Conservation (phyloP, 2,797 vertebrate species). For the Fistularia tabacaria region DNA sequence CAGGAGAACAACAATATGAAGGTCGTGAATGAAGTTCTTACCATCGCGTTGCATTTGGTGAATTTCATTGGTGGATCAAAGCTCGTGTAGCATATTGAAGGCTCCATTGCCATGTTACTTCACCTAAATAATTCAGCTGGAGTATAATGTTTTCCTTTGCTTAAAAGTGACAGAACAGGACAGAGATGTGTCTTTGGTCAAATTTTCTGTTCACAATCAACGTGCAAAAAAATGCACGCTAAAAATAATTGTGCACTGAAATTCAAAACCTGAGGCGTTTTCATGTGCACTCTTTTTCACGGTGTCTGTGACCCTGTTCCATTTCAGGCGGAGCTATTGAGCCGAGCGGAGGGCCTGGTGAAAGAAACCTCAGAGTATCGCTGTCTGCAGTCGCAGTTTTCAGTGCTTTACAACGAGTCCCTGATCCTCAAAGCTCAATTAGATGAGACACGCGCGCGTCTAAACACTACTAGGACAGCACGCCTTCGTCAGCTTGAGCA, state of each 20-base stretch:
- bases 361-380: conserved; percentile 92
- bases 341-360: conserved; percentile 87
- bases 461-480: conserved; percentile 88
- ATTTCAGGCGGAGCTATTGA: conserved; percentile 82
- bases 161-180: no score
- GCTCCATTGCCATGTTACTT: no score
- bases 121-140: no score
- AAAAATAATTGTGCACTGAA: no score
- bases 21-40: conserved; percentile 49
- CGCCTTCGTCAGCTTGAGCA: conserved; percentile 95
- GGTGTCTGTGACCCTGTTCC: not conserved
- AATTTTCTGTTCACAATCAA: no score
- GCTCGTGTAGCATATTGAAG: no score
- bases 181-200: no score
- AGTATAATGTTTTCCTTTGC: no score
- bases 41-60: no score
- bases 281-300: not conserved
- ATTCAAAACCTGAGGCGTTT: not conserved
- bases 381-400: conserved; percentile 98
- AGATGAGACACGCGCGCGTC: conserved; percentile 90
- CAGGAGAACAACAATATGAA: conserved; percentile 90
- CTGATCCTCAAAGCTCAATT: conserved; percentile 92
- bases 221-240: no score
- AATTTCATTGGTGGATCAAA: no score
- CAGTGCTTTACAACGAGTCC: conserved; percentile 95